Percentiles rank a stretch among this genome's conserved stretches.
Conservation (phyloP, 2,797 vertebrate species). For the Gallinago nigripennis region DNA sequence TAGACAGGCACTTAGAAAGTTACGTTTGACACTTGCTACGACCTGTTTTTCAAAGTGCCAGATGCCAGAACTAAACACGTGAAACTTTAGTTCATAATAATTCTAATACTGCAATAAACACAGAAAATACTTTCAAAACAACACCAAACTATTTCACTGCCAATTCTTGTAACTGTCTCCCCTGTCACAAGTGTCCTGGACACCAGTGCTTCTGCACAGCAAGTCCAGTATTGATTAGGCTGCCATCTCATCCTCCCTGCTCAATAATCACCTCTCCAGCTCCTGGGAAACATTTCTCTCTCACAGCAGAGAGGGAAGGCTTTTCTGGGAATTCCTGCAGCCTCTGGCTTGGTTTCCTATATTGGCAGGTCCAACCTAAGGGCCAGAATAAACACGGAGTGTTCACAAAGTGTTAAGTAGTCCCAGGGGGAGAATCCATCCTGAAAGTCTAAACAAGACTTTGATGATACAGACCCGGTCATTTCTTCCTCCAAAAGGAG, state of each 20-base stretch:
- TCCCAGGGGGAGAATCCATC: not conserved
- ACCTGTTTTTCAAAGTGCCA: not conserved
- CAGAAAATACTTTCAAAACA: not conserved
- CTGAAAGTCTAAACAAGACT: not conserved
- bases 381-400: not conserved
- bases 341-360: not conserved
- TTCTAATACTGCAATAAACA: not conserved
- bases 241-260: not conserved
- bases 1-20: not conserved
- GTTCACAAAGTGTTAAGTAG: not conserved
- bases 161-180: not conserved
- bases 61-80: not conserved
- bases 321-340: not conserved
- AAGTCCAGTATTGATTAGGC: accelerated
- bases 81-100: not conserved
- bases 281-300: not conserved
- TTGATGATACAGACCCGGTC: not conserved
- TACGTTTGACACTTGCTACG: not conserved
- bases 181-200: not conserved
- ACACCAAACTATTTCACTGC: not conserved
- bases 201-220: accelerated
- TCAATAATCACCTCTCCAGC: not conserved
- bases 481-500: not conserved
- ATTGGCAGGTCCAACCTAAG: not conserved
- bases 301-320: not conserved